Evolutionary conservation across 2,113 vertebrate genomes (phyloP).

Genomic region (Macquaria ambigua): DNA sequence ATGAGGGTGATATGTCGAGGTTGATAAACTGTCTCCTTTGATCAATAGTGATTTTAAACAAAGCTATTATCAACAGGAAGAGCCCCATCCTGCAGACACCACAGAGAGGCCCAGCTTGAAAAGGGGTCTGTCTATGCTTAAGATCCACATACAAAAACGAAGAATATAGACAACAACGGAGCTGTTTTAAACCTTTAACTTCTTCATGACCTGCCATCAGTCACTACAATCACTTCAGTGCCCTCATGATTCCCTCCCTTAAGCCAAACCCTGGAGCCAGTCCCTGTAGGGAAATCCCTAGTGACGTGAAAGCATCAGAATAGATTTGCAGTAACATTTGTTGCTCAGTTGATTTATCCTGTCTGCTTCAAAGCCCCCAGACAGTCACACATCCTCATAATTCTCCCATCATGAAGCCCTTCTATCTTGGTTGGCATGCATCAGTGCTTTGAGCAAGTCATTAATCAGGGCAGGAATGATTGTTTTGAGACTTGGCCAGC

Average conservation of each 20-base stretch:
- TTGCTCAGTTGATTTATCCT: conserved; percentile 38
- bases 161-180: neutral
- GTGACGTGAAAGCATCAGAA: conserved; percentile 38
- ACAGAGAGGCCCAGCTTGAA: neutral
- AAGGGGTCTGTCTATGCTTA: neutral
- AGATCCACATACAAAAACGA: neutral
- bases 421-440: conserved; percentile 59
- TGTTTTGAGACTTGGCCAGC: conserved; percentile 67
- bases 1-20: conserved; percentile 33
- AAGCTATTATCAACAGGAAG: conserved; percentile 26
- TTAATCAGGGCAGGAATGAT: conserved; percentile 71
- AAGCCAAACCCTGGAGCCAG: conserved; percentile 2
- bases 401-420: conserved; percentile 53
- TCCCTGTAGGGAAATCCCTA: conserved; percentile 12
- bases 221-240: neutral
- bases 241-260: neutral
- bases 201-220: conserved; percentile 13
- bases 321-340: conserved; percentile 42
- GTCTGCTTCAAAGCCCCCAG: conserved; percentile 31
- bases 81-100: neutral
- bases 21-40: conserved; percentile 49
- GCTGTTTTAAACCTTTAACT: conserved; percentile 19
- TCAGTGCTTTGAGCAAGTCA: conserved; percentile 58
- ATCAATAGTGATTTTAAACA: conserved; percentile 49
- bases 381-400: conserved; percentile 56